Evolutionary conservation across 2,888 invertebrate genomes (phyloP), one percentile per base, ranked within the genome.

Genomic region (Celastrina argiolus): DNA sequence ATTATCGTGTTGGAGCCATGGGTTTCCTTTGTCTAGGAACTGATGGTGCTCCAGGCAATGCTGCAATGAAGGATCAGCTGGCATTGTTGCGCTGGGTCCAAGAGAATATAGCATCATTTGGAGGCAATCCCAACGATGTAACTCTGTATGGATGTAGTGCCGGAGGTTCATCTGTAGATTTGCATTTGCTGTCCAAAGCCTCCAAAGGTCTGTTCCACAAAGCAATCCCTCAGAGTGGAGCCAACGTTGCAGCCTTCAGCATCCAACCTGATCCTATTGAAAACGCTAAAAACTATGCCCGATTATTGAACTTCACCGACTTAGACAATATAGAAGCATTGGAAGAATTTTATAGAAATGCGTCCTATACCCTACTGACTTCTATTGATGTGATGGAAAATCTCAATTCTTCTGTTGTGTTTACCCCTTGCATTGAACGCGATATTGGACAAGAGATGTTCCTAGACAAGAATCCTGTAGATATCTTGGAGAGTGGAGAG

Each of bases 1-100:
- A 85, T 65, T 84, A 84, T 66, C 78, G 85, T 10, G 69, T 84
- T 16, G 83, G 83, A 12, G 56, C 74, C 2, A 72, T 74, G 67
- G 84, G 85, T 0, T 84, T 84, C 42, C 72, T 85, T 18, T 84
- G 83, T 69, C 75, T 85, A n/a, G 85, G 85, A 0, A 85, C 85
- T 14, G 71, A 77, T 66, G 77, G 75, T 56, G 74, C 74, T 58
- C 86, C 86, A 0, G 87, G 87, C 0, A 86, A 87, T 64, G 87
- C 85, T 22, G 87, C 84, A 2, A 75, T 85, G 76, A 87, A 87
- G 70, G 87, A 87, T 67, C 84, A 84, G 71, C 76, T 87, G 1
- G 80, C 82, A 0, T 70, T 82, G 28, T 73, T 86, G 5, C 68
- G 71, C 1, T 75, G 74, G 74, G 71, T 74, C 0, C 74, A 81